These are phyloP conservation scores for Anomalospiza imberbis DNA, from an alignment of 2,797 vertebrate genomes.

Conservation along the genomic window DNA sequence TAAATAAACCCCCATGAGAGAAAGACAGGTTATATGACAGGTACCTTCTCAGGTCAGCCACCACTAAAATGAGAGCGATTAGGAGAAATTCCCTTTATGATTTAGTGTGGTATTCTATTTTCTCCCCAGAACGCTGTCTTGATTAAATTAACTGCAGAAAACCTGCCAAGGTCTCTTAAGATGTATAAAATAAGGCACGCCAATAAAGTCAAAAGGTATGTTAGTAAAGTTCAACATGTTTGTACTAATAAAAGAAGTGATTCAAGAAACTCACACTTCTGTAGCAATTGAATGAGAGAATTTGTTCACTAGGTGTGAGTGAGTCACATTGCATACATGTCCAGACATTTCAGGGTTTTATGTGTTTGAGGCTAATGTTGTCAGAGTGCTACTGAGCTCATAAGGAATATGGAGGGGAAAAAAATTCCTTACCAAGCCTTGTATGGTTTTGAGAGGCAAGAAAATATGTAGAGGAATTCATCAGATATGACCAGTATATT, in stretches of 20 bases:
- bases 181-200: conserved; percentile 51
- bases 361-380: neutral
- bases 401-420: neutral
- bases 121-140: conserved; percentile 6
- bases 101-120: conserved; percentile 21
- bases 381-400: conserved; percentile 36
- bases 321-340: conserved; percentile 65
- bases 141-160: conserved; percentile 63
- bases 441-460: conserved; percentile 8
- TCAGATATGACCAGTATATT: conserved; percentile 54
- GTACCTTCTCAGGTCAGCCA: neutral
- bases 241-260: conserved; percentile 62
- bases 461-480: conserved; percentile 56
- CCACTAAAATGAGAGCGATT: conserved; percentile 40
- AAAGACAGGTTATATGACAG: neutral
- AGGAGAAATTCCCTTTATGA: conserved; percentile 62
- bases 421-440: neutral
- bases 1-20: neutral
- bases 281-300: conserved; percentile 58
- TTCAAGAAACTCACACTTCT: conserved; percentile 69
- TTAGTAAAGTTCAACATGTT: conserved; percentile 68
- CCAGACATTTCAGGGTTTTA: conserved; percentile 62
- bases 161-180: conserved; percentile 63
- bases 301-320: conserved; percentile 70
- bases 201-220: conserved; percentile 68